Conservation (phyloP, 1,140 invertebrate species). For the Phymastichus coffea region DNA sequence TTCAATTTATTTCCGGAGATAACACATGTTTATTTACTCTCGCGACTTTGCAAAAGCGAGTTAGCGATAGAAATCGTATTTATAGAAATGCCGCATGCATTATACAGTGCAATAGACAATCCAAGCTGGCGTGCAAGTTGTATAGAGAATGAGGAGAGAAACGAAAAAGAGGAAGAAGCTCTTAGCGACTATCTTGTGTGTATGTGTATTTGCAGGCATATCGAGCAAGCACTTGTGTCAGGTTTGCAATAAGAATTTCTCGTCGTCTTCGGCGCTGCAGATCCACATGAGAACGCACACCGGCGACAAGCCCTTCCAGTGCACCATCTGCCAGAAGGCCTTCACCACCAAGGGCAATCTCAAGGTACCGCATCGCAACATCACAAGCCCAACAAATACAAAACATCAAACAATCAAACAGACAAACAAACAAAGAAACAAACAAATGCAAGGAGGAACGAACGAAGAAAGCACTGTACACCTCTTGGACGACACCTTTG, state of each 20-base stretch:
- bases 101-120: too few species aligned
- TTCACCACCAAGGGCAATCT: slow-evolving; percentile 98
- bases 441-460: neutral
- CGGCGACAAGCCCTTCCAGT: slow-evolving; percentile 96
- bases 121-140: too few species aligned
- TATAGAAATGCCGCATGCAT: too few species aligned
- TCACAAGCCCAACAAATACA: neutral
- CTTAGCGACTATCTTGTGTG: slow-evolving; percentile 50
- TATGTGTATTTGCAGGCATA: slow-evolving; percentile 62
- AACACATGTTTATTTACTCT: too few species aligned
- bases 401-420: neutral
- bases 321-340: slow-evolving; percentile 90
- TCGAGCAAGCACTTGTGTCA: slow-evolving; percentile 89
- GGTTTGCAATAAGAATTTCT: slow-evolving; percentile 97
- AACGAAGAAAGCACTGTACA: slow-evolving; percentile 1
- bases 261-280: slow-evolving; percentile 91
- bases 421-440: too few species aligned
- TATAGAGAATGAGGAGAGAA: too few species aligned
- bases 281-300: slow-evolving; percentile 99
- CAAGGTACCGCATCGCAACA: slow-evolving; percentile 68
- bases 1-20: too few species aligned
- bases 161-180: slow-evolving; percentile 6
- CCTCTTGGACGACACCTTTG: neutral
- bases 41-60: too few species aligned
- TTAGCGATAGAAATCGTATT: too few species aligned